Evolutionary conservation across 2,113 vertebrate genomes (phyloP).

Genomic region (Cololabis saira): DNA sequence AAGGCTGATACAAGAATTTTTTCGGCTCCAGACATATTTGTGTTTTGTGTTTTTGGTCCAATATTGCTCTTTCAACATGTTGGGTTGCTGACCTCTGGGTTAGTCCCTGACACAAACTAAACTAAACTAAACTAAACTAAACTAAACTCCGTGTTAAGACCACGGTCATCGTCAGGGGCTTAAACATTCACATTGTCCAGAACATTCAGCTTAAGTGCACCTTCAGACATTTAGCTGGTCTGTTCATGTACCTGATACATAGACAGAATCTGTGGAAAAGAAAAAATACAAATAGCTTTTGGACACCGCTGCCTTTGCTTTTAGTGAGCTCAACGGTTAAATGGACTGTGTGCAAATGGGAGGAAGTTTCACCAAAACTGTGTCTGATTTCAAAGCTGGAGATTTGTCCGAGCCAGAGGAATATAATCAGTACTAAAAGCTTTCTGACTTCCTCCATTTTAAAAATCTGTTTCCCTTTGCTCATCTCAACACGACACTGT

Average conservation of each 20-base stretch:
- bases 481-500: slow-evolving; percentile 19
- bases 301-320: slow-evolving; percentile 58
- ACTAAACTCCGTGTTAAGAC: slow-evolving; percentile 16
- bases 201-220: slow-evolving; percentile 11
- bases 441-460: slow-evolving; percentile 35
- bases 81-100: slow-evolving; percentile 31
- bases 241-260: slow-evolving; percentile 7
- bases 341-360: slow-evolving; percentile 72
- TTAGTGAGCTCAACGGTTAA: slow-evolving; percentile 71
- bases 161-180: slow-evolving; percentile 12
- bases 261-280: slow-evolving; percentile 22
- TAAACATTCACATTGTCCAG: background rate
- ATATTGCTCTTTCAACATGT: no score
- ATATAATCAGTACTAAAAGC: slow-evolving; percentile 69
- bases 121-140: background rate
- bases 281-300: slow-evolving; percentile 45
- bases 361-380: slow-evolving; percentile 50
- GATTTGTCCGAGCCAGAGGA: slow-evolving; percentile 50
- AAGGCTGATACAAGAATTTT: no score
- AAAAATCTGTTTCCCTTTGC: slow-evolving; percentile 32
- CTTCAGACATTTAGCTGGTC: slow-evolving; percentile 12
- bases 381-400: slow-evolving; percentile 55
- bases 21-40: no score
- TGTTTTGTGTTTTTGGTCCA: no score
- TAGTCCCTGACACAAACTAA: slow-evolving; percentile 7